A percentile compares a stretch with the other conserved stretches of the same genome.
Conservation (phyloP, 92 coral and sea anemone genomes). For the Siderastrea radians region DNA sequence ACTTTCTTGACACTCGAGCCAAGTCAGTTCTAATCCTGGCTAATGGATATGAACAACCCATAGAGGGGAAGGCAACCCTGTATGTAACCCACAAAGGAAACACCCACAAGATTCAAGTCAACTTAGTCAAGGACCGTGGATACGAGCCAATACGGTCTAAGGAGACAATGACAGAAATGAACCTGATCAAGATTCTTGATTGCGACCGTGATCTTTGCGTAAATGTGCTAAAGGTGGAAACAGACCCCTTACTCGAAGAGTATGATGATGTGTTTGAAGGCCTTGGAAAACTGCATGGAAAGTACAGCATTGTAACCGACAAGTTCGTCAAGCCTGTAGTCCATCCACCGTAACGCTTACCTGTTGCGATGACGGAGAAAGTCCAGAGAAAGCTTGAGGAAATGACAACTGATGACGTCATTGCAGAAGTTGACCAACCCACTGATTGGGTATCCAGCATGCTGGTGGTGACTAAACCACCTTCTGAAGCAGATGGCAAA, state of each 20-base stretch:
- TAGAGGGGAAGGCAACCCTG: conserved; percentile 49
- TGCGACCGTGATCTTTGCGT: conserved; percentile 22
- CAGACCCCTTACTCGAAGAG: conserved; percentile 38
- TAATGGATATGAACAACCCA: conserved; percentile 65
- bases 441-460: conserved; percentile 69
- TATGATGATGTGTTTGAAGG: conserved; percentile 37
- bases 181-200: conserved; percentile 40
- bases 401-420: conserved; percentile 22
- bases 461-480: conserved; percentile 50
- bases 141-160: conserved; percentile 66
- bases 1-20: conserved; percentile 4
- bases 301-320: conserved; percentile 33
- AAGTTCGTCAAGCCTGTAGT: conserved; percentile 39
- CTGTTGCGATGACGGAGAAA: conserved; percentile 38
- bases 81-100: conserved; percentile 32
- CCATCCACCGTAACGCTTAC: conserved; percentile 42
- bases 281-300: conserved; percentile 46
- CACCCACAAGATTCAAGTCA: conserved; percentile 52
- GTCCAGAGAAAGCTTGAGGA: conserved; percentile 44
- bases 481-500: conserved; percentile 27
- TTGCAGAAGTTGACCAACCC: conserved; percentile 43
- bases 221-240: conserved; percentile 18
- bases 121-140: conserved; percentile 46
- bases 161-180: conserved; percentile 66
- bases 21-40: conserved; percentile 62